Conservation (phyloP, 2,113 vertebrate genomes). For the Peucedramus taeniatus region DNA sequence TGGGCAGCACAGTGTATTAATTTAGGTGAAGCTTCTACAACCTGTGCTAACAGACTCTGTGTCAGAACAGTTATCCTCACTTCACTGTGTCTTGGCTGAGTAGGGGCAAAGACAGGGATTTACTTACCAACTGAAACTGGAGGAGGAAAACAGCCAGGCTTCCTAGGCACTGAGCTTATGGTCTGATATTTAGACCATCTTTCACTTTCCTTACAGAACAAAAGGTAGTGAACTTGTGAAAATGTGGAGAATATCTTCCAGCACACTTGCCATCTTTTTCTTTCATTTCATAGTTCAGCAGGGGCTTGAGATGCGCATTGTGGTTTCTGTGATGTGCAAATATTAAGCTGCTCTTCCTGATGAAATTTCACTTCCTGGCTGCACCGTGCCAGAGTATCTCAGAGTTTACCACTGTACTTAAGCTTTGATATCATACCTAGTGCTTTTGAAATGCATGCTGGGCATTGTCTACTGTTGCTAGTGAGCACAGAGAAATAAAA, state of each 20-base stretch:
- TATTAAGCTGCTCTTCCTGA: background rate
- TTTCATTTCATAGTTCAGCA: background rate
- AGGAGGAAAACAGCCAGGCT: background rate
- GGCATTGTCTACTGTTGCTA: background rate
- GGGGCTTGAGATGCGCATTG: background rate
- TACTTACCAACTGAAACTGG: background rate
- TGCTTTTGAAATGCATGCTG: background rate
- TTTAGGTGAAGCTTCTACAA: background rate
- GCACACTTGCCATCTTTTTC: background rate
- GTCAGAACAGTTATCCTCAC: background rate
- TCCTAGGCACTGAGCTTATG: background rate
- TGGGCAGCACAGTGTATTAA: background rate
- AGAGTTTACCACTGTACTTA: background rate
- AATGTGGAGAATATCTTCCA: background rate
- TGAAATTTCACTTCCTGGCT: background rate
- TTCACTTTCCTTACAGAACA: background rate
- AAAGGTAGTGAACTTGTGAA: background rate
- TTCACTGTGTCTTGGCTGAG: background rate
- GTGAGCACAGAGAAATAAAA: background rate
- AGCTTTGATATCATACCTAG: background rate
- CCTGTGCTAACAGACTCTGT: background rate
- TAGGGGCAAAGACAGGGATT: background rate
- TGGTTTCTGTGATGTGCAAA: background rate
- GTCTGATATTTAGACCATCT: background rate
- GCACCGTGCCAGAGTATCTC: background rate